Evolutionary conservation across 2,888 invertebrate genomes (phyloP).

Genomic region (Dilophus febrilis): DNA sequence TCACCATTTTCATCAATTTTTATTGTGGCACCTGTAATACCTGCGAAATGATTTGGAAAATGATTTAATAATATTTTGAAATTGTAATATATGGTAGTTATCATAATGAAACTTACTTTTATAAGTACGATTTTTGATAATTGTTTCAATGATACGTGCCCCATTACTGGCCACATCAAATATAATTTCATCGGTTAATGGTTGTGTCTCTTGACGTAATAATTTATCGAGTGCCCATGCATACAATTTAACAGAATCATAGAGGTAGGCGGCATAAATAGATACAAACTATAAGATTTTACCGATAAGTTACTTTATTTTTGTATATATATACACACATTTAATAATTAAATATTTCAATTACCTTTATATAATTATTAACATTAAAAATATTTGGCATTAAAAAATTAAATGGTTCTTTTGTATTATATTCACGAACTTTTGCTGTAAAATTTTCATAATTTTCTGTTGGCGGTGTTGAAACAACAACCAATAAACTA

Average conservation of each 20-base stretch:
- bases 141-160: conserved; percentile 67
- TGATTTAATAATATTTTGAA: conserved; percentile 1
- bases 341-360: background rate
- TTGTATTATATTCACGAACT: conserved; percentile 62
- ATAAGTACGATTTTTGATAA: conserved; percentile 69
- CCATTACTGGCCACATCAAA: conserved; percentile 65
- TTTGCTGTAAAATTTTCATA: conserved; percentile 60
- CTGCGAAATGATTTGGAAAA: no score
- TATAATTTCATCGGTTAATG: conserved; percentile 43
- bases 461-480: conserved; percentile 60
- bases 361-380: conserved; percentile 7
- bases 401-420: conserved; percentile 65
- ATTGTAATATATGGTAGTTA: background rate
- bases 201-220: conserved; percentile 37
- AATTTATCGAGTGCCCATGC: conserved; percentile 69
- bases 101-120: conserved; percentile 50
- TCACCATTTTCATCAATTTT: conserved; percentile 84
- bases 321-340: conserved; percentile 2
- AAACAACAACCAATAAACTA: conserved; percentile 75
- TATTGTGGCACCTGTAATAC: conserved; percentile 86
- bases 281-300: conserved; percentile 53
- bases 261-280: conserved; percentile 84
- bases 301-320: conserved; percentile 1
- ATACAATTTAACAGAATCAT: conserved; percentile 86
- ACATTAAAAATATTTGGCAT: conserved; percentile 38